Conservation (phyloP, 1,140 invertebrate genomes). For the Triops cancriformis region DNA sequence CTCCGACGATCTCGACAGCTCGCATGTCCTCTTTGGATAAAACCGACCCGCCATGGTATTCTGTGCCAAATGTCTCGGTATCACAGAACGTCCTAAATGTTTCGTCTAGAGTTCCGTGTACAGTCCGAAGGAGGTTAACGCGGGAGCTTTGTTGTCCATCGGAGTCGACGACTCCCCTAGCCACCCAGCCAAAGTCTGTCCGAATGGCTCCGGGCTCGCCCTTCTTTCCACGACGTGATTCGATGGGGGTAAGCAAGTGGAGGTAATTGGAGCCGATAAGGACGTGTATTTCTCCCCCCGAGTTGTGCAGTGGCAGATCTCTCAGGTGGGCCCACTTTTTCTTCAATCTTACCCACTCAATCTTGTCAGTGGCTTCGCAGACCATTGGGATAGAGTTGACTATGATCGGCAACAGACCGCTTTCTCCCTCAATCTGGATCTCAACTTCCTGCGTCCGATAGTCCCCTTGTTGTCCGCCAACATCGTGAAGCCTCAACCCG, state of each 20-base stretch:
- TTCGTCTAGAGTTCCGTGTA: neutral
- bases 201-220: too few species aligned
- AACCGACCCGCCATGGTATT: neutral
- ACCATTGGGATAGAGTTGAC: neutral
- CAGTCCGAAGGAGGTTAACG: neutral
- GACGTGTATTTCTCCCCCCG: neutral
- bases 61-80: constrained; percentile 20
- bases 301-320: too few species aligned
- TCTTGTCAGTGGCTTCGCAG: neutral
- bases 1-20: constrained; percentile 12
- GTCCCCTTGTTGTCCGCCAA: neutral
- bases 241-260: neutral
- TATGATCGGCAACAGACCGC: neutral
- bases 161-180: neutral
- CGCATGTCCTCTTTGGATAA: neutral
- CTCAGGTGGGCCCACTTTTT: neutral
- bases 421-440: neutral
- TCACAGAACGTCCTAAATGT: constrained; percentile 16
- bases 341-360: neutral
- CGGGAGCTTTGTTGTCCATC: neutral
- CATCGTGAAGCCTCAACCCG: neutral
- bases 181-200: neutral
- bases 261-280: neutral
- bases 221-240: too few species aligned
- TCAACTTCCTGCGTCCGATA: neutral